Evolutionary conservation across 2,797 vertebrate genomes (phyloP).

Genomic region (Octomys mimax): DNA sequence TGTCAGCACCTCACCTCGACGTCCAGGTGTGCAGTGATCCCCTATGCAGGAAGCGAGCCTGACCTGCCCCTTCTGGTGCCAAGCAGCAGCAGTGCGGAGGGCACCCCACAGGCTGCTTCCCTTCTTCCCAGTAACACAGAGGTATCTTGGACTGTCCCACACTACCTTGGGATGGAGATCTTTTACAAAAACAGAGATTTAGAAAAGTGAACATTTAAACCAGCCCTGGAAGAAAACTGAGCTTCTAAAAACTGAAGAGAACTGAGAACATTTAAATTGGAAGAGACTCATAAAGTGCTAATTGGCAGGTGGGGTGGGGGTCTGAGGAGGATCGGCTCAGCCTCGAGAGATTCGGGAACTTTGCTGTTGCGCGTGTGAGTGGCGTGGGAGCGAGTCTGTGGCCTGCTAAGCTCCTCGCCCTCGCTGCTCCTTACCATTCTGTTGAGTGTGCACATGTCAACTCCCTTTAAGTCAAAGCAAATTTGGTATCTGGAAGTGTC

Average conservation of each 20-base stretch:
- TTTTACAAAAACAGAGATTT: constrained; percentile 5
- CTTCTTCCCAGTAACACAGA: not conserved
- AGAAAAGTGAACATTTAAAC: constrained; percentile 17
- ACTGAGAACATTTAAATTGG: constrained; percentile 63
- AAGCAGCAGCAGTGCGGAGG: not conserved
- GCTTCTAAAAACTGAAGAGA: constrained; percentile 56
- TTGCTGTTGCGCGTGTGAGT: not conserved
- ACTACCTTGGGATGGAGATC: not conserved
- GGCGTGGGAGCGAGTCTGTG: constrained; percentile 4
- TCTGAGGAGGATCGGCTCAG: not conserved
- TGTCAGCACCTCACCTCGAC: not conserved
- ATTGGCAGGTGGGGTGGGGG: constrained; percentile 36
- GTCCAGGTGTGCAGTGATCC: not conserved
- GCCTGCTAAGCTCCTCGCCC: constrained; percentile 74
- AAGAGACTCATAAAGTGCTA: constrained; percentile 59
- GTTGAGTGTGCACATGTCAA: constrained; percentile 61
- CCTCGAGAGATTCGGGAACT: not conserved
- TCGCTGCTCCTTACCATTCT: constrained; percentile 67
- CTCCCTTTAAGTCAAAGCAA: constrained; percentile 82
- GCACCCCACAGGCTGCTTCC: too few species aligned
- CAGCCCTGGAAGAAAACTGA: not conserved
- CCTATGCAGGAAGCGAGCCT: not conserved
- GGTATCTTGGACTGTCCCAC: not conserved
- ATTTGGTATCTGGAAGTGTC: constrained; percentile 81
- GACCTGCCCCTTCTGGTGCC: not conserved